These are phyloP conservation scores for Muntiacus reevesi DNA, from an alignment of 2,113 vertebrate genomes.

Conservation along the genomic window DNA sequence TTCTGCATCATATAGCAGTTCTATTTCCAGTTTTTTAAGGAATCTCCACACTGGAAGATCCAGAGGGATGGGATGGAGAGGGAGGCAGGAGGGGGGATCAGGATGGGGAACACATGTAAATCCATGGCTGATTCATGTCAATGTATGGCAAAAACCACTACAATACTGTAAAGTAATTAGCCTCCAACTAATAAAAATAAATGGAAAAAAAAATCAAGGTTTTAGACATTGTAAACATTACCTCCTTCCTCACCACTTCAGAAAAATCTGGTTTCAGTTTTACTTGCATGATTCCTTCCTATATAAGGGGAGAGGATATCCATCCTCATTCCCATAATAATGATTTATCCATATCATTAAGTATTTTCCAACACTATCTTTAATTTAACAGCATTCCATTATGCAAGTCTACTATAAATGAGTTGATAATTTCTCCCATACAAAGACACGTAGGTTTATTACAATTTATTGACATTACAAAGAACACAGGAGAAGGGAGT, in stretches of 20 bases:
- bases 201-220: not conserved
- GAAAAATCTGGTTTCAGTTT: not conserved
- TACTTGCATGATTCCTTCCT: not conserved
- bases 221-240: not conserved
- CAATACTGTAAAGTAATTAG: too few species aligned
- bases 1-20: too few species aligned
- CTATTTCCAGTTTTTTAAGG: too few species aligned
- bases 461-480: conserved; percentile 2
- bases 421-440: not conserved
- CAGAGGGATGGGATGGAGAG: too few species aligned
- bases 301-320: not conserved
- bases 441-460: not conserved
- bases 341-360: not conserved
- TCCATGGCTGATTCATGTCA: too few species aligned
- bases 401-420: not conserved
- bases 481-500: not conserved
- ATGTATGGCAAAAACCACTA: too few species aligned
- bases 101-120: too few species aligned
- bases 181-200: too few species aligned
- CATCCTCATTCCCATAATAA: not conserved
- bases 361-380: conserved; percentile 2
- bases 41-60: too few species aligned
- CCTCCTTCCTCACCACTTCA: not conserved
- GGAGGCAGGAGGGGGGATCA: too few species aligned
- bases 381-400: not conserved